Evolutionary conservation across 2,113 vertebrate species (phyloP).

Genomic region (Monopterus albus): DNA sequence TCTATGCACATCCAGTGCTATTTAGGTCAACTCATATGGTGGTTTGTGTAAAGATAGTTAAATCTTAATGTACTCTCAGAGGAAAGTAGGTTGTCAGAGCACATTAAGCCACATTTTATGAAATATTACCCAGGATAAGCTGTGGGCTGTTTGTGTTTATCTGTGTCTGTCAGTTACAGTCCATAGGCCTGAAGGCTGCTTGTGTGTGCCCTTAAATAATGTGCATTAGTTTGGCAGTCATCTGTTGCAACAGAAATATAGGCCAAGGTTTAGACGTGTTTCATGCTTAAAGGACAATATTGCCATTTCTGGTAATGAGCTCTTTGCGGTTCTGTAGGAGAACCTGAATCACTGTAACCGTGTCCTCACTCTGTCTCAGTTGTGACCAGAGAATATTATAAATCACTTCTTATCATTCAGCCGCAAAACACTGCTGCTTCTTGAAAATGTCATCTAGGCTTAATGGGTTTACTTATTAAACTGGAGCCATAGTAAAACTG

Average conservation of each 20-base stretch:
- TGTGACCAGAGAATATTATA: not conserved
- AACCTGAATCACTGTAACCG: not conserved
- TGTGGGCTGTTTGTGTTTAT: constrained; percentile 34
- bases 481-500: not conserved
- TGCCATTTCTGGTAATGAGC: not conserved
- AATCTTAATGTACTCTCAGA: constrained; percentile 49
- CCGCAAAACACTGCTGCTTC: constrained; percentile 5
- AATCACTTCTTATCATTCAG: not conserved
- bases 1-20: constrained; percentile 19
- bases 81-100: constrained; percentile 48
- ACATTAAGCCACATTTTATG: constrained; percentile 49
- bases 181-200: constrained; percentile 15
- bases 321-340: not conserved
- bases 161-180: constrained; percentile 29
- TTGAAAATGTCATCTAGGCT: constrained; percentile 12
- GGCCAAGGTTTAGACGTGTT: not conserved
- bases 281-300: not conserved
- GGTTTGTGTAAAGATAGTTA: constrained; percentile 47
- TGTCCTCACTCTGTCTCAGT: not conserved
- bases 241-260: constrained; percentile 15
- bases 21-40: constrained; percentile 57
- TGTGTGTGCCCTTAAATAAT: constrained; percentile 18
- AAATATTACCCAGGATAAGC: constrained; percentile 55
- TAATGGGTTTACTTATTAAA: constrained; percentile 41
- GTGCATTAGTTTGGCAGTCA: constrained; percentile 13